Evolutionary conservation across 2,888 invertebrate species (phyloP), one percentile per base, ranked within the genome.

Genomic region (Candidula unifasciata): DNA sequence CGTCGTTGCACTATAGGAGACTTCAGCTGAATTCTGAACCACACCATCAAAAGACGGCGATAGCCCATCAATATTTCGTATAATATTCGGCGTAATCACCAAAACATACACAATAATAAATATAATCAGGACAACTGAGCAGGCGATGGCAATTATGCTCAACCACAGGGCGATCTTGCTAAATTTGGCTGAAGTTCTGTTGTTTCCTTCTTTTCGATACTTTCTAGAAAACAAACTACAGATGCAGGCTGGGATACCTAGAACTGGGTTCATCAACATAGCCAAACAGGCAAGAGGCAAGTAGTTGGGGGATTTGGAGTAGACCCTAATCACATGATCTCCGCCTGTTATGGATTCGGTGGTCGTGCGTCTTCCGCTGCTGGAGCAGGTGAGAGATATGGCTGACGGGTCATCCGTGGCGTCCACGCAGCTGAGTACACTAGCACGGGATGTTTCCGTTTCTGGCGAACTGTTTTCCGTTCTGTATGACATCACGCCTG

Each of bases 11-110:
- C 24, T 57, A n/a, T 30, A n/a, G 2, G 69, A 37, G 3, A 33
- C 21, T 21, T 74, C 82, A 0, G 79, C 35, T 27, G 79, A n/a
- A 21, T 54, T 74, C 27, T 44, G 68, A 6, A 37, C 64, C 21
- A 44, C 37, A 0, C 6, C 37, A n/a, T 78, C 78, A 24, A 66
- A 52, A 10, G 79, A 60, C 30, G 64, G 52, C 1, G 84, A 66
- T 5, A 86, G 54, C 0, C 85, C 85, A 3, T 80, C 57, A 44
- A 86, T 78, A n/a, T 74, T 81, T 2, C 66, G 44, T 68, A 88
- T 88, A 33, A 88, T 88, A 68, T 88, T 88, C 1, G 88, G 88
- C 5, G 84, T 86, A 30, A 88, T 87, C 30, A 88, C 87, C 37
- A 85, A 76, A n/a, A 86, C 54, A 74, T 88, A 88, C 24, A 88